These are phyloP conservation scores for Lipophrys pholis DNA, from an alignment of 2,113 vertebrate genomes.

Conservation along the genomic window DNA sequence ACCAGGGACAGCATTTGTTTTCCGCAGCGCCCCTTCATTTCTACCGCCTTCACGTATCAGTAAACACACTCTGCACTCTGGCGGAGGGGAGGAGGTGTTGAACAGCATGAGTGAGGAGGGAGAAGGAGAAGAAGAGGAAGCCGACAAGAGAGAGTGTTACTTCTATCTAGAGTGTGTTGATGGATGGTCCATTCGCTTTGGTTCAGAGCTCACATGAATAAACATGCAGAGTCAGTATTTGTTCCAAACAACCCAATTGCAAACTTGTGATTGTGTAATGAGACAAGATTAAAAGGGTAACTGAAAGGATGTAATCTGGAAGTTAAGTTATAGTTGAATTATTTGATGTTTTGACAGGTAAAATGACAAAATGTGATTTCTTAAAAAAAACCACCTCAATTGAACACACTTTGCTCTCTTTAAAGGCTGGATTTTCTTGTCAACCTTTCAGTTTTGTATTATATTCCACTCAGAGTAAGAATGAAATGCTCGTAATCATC, in stretches of 20 bases:
- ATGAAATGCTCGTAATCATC: slow-evolving; percentile 39
- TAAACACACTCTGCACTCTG: slow-evolving; percentile 42
- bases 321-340: slow-evolving; percentile 25
- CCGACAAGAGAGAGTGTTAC: slow-evolving; percentile 23
- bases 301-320: slow-evolving; percentile 43
- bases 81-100: slow-evolving; percentile 40
- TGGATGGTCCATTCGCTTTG: slow-evolving; percentile 61
- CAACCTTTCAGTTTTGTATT: slow-evolving; percentile 22
- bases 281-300: slow-evolving; percentile 43
- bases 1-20: slow-evolving; percentile 53
- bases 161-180: slow-evolving; percentile 53
- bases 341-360: slow-evolving; percentile 31
- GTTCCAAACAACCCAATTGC: slow-evolving; percentile 18
- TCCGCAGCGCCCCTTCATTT: slow-evolving; percentile 25
- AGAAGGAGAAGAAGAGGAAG: background rate
- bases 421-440: slow-evolving; percentile 19
- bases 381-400: slow-evolving; percentile 2
- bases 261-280: slow-evolving; percentile 47
- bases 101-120: slow-evolving; percentile 25
- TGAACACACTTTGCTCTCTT: slow-evolving; percentile 16
- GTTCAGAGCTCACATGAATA: slow-evolving; percentile 69
- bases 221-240: slow-evolving; percentile 49
- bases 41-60: slow-evolving; percentile 32
- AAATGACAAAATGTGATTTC: too few species aligned
- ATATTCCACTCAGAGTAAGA: slow-evolving; percentile 25